Conservation (phyloP, 64 coral and sea anemone genomes). For the Catalaphyllia jardinei region DNA sequence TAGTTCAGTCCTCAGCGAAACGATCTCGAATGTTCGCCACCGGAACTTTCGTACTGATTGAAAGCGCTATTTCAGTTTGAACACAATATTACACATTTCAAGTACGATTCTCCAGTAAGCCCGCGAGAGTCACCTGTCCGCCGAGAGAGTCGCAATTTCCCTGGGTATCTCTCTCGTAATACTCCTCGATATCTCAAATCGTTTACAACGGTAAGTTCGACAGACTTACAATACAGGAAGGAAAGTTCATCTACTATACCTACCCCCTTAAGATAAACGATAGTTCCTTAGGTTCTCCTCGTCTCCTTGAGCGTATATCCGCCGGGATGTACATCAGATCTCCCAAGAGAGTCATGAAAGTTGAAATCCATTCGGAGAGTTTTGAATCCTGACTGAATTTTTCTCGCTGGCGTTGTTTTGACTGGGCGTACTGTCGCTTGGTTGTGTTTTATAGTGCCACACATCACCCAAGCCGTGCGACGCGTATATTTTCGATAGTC, state of each 20-base stretch:
- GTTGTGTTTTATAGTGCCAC: constrained; percentile 23
- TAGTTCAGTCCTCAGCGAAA: background rate
- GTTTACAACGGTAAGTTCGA: background rate
- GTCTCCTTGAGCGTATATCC: constrained; percentile 11
- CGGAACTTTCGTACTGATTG: background rate
- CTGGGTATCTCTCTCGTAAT: background rate
- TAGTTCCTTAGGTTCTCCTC: constrained; percentile 15
- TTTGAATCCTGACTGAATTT: background rate
- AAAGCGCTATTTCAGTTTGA: constrained; percentile 1
- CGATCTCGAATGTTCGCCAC: background rate
- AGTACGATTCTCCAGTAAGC: background rate
- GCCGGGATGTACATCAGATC: constrained; percentile 43
- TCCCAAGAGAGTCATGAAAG: constrained; percentile 24
- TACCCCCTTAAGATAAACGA: constrained; percentile 43
- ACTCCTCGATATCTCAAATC: background rate
- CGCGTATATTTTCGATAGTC: constrained; percentile 39
- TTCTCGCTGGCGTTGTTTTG: constrained; percentile 8
- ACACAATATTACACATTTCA: background rate
- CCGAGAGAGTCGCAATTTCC: background rate
- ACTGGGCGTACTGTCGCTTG: background rate
- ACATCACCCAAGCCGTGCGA: constrained; percentile 7
- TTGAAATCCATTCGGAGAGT: constrained; percentile 24
- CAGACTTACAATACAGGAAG: background rate
- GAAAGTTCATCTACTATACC: background rate
- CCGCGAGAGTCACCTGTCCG: background rate